Conservation (phyloP, 2,797 vertebrate species). For the Galago senegalensis region DNA sequence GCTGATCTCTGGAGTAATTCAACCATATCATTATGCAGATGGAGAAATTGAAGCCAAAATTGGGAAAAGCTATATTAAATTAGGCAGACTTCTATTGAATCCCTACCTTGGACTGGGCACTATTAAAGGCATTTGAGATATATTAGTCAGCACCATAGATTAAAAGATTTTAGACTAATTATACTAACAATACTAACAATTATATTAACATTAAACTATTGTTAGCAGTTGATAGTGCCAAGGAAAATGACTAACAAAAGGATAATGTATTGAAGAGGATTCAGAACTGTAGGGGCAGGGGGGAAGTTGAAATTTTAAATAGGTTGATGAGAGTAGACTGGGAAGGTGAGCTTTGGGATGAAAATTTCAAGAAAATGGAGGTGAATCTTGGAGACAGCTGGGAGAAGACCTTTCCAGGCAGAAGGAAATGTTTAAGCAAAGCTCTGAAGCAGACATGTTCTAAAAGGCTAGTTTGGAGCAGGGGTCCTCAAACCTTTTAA, state of each 20-base stretch:
- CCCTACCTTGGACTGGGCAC: background rate
- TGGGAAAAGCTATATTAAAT: constrained; percentile 45
- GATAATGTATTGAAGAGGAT: background rate
- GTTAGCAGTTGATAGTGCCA: background rate
- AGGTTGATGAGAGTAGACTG: background rate
- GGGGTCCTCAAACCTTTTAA: too few species aligned
- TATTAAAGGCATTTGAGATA: background rate
- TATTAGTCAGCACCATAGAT: background rate
- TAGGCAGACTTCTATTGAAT: background rate
- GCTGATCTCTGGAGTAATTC: background rate
- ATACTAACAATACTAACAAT: background rate
- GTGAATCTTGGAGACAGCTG: background rate
- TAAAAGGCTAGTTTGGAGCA: background rate
- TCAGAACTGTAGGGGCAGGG: background rate
- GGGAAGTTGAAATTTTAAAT: background rate
- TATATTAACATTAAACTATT: background rate
- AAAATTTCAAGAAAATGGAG: background rate
- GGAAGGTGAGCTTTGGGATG: constrained; percentile 28
- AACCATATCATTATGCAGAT: background rate
- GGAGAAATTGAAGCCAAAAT: background rate
- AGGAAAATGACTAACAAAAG: constrained; percentile 2
- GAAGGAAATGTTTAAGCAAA: background rate
- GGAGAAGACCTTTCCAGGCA: background rate
- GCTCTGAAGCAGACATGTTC: background rate
- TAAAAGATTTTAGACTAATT: background rate